Conservation (phyloP, 2,113 vertebrate species). For the Otolemur garnettii region DNA sequence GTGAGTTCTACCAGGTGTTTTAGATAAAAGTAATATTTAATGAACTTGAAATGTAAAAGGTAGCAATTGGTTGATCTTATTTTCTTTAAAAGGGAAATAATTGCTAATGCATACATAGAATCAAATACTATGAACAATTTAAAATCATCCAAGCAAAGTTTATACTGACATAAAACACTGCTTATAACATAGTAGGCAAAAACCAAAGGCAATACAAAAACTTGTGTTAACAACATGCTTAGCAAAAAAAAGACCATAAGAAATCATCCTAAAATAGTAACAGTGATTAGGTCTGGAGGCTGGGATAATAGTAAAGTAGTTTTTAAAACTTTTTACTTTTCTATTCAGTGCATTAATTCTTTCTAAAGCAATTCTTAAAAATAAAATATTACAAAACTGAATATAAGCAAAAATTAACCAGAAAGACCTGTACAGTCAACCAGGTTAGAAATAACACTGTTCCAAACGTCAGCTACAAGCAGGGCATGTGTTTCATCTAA, state of each 20-base stretch:
- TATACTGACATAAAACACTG: conserved; percentile 18
- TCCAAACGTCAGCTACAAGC: neutral
- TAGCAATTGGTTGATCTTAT: conserved; percentile 7
- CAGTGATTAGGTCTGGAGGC: neutral
- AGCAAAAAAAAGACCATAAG: neutral
- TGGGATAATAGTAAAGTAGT: neutral
- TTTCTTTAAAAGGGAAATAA: neutral
- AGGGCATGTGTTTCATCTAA: conserved; percentile 20
- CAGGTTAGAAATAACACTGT: neutral
- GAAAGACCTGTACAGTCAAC: neutral
- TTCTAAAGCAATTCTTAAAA: neutral
- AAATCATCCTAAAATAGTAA: conserved; percentile 27
- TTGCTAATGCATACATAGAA: neutral
- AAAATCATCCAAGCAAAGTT: conserved; percentile 28
- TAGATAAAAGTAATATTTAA: neutral
- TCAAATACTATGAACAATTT: neutral
- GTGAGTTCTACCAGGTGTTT: neutral
- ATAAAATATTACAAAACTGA: conserved; percentile 47
- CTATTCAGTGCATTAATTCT: conserved; percentile 17
- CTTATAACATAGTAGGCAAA: neutral
- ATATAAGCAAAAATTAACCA: conserved; percentile 15
- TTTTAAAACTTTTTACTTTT: conserved; percentile 26
- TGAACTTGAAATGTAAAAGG: neutral
- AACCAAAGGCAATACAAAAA: conserved; percentile 10
- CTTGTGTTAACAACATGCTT: conserved; percentile 20